A percentile compares a stretch with the other conserved stretches of the same genome.
Conservation (phyloP, 2,797 vertebrate genomes). For the Falco biarmicus region DNA sequence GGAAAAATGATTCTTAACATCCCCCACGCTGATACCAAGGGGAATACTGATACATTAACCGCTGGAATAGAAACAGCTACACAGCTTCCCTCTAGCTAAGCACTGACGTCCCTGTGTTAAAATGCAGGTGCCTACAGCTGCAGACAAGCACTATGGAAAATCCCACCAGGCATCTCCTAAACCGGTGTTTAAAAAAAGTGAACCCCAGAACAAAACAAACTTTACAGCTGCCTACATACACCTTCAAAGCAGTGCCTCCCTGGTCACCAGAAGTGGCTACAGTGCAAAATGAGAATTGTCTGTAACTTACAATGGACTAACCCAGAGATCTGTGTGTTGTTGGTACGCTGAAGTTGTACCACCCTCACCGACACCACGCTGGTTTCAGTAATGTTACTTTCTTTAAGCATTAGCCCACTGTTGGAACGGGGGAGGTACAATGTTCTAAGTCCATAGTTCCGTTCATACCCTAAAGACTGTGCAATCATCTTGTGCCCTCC, state of each 20-base stretch:
- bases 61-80: neutral
- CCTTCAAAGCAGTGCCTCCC: neutral
- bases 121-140: neutral
- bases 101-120: neutral
- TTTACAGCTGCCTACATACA: neutral
- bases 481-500: neutral
- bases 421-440: neutral
- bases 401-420: neutral
- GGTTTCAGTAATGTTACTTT: neutral
- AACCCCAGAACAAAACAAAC: neutral
- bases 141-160: neutral
- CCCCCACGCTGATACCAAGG: accelerated
- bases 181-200: neutral
- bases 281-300: neutral
- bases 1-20: conserved; percentile 5
- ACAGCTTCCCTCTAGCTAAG: neutral
- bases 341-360: neutral
- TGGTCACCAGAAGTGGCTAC: neutral
- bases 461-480: neutral
- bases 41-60: neutral
- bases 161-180: neutral
- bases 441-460: neutral
- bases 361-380: neutral
- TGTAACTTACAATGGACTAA: neutral
- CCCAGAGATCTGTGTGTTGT: neutral